phyloP scores from a whole-genome alignment of 2,113 vertebrate genomes.

The Chloropsis hardwickii region DNA sequence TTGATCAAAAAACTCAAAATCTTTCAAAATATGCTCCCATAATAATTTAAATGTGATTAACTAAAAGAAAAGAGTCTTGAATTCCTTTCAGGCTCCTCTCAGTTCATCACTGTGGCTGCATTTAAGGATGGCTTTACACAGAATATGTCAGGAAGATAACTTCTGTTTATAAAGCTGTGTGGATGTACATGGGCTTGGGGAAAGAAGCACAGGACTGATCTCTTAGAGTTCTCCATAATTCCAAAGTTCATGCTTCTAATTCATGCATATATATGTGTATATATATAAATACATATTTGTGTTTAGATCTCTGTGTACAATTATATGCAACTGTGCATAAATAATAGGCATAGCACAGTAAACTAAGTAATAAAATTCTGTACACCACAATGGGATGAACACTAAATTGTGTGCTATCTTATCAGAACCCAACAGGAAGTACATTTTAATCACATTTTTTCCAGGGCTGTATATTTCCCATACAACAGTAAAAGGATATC shows the following conservation, averaged over 20 bases:
- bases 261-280: background rate
- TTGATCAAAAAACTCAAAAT: background rate
- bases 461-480: background rate
- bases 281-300: background rate
- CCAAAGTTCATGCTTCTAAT: background rate
- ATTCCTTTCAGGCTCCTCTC: background rate
- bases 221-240: background rate
- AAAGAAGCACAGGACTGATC: background rate
- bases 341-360: background rate
- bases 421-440: background rate
- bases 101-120: background rate
- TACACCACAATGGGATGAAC: background rate
- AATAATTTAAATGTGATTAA: background rate
- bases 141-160: background rate
- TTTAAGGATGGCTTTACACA: background rate
- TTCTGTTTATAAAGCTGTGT: background rate
- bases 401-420: background rate
- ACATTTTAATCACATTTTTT: background rate
- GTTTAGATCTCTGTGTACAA: background rate
- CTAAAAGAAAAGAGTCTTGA: background rate
- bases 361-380: background rate
- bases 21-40: background rate
- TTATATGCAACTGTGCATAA: background rate
- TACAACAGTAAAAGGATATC: slow-evolving; percentile 1
- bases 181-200: background rate